Percentiles rank a stretch among this genome's conserved stretches.
Conservation (phyloP, 2,888 invertebrate genomes). For the Acleris holmiana region DNA sequence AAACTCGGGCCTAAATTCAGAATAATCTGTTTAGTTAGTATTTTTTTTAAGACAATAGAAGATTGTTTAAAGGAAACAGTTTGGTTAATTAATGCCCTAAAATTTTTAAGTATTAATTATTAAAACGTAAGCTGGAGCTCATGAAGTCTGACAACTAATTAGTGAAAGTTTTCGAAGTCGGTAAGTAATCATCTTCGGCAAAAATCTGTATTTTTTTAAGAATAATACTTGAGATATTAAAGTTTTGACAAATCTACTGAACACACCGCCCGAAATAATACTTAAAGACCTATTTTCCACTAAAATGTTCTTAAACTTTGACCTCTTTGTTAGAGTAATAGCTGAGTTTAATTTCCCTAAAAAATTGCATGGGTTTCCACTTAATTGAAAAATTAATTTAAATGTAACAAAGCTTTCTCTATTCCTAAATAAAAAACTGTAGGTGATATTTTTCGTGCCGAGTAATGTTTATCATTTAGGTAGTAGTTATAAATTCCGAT, state of each 20-base stretch:
- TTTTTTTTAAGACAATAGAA: too few relatives aligned
- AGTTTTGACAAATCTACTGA: constrained; percentile 29
- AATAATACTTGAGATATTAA: constrained; percentile 15
- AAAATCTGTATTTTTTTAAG: neutral
- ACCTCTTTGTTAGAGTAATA: constrained; percentile 31
- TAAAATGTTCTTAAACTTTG: constrained; percentile 33
- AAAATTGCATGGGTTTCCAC: constrained; percentile 18
- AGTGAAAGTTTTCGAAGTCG: constrained; percentile 14
- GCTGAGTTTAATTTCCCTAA: constrained; percentile 28
- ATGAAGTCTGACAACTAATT: constrained; percentile 25
- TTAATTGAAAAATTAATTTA: constrained; percentile 12
- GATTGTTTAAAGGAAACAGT: too few relatives aligned
- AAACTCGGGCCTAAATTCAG: too few relatives aligned
- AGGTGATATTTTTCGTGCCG: too few relatives aligned
- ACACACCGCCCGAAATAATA: constrained; percentile 22
- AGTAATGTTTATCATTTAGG: too few relatives aligned
- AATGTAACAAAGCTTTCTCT: neutral
- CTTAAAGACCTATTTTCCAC: constrained; percentile 24
- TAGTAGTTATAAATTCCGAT: too few relatives aligned
- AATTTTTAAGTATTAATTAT: too few relatives aligned
- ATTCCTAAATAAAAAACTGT: too few relatives aligned
- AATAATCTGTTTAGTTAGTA: too few relatives aligned
- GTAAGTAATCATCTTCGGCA: constrained; percentile 3
- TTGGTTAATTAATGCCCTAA: too few relatives aligned
- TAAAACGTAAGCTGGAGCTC: constrained; percentile 2